Evolutionary conservation across 1,140 invertebrate species (phyloP).

Genomic region (Rhopalosiphum padi): DNA sequence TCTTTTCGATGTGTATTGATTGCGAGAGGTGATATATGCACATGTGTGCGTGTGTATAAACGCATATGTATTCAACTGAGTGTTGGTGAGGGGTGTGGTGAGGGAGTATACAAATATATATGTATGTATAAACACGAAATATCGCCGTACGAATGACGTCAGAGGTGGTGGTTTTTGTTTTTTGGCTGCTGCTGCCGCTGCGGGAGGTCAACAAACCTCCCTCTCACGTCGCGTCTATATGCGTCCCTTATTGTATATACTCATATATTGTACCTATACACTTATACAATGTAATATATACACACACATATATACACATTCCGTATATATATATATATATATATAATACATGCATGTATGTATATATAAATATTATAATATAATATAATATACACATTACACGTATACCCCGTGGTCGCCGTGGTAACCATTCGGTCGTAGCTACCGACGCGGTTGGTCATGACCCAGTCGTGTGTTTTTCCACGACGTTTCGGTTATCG

Average conservation of each 20-base stretch:
- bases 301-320: background rate
- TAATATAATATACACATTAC: background rate
- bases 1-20: background rate
- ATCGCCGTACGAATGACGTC: background rate
- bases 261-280: background rate
- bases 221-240: background rate
- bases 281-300: background rate
- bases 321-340: background rate
- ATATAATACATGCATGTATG: background rate
- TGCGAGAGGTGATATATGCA: background rate
- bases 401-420: background rate
- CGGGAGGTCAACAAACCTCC: slow-evolving; percentile 42
- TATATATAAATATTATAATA: background rate
- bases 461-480: slow-evolving; percentile 56
- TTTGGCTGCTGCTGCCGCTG: background rate
- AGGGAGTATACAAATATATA: background rate
- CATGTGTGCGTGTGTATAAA: background rate
- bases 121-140: background rate
- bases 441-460: slow-evolving; percentile 41
- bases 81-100: background rate
- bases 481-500: slow-evolving; percentile 51
- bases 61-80: background rate
- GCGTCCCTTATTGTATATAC: background rate
- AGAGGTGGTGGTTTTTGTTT: slow-evolving; percentile 29
- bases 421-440: slow-evolving; percentile 7